These are phyloP conservation scores for Phataginus tricuspis DNA, from an alignment of 2,797 vertebrate species.

Conservation along the genomic window DNA sequence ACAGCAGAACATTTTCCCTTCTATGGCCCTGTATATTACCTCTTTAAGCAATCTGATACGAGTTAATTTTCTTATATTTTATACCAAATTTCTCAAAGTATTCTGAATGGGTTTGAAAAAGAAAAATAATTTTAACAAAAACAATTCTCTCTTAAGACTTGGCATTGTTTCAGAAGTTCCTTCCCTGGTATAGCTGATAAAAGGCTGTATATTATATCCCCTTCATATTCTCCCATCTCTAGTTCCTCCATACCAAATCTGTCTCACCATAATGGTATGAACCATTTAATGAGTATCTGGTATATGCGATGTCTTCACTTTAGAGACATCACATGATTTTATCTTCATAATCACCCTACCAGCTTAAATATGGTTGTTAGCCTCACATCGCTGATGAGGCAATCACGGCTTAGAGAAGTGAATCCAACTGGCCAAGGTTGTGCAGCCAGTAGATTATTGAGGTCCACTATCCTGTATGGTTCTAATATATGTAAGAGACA, in stretches of 20 bases:
- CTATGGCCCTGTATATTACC: slow-evolving; percentile 12
- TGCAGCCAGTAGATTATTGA: not conserved
- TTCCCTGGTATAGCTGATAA: not conserved
- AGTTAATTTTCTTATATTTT: slow-evolving; percentile 30
- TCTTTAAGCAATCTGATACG: slow-evolving; percentile 54
- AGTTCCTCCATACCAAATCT: not conserved
- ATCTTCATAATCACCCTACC: not conserved
- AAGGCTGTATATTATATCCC: not conserved
- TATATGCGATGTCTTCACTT: not conserved
- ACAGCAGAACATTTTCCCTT: slow-evolving; percentile 34
- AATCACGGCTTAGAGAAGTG: not conserved
- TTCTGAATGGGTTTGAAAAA: slow-evolving; percentile 51
- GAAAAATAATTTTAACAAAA: slow-evolving; percentile 62
- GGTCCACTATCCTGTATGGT: not conserved
- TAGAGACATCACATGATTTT: not conserved
- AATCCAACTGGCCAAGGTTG: not conserved
- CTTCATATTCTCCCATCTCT: not conserved
- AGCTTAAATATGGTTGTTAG: not conserved
- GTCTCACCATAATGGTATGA: not conserved
- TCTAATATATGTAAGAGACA: not conserved
- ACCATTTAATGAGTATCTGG: not conserved
- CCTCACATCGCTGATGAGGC: not conserved
- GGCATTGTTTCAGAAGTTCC: not conserved
- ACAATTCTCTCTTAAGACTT: not conserved
- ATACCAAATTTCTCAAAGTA: slow-evolving; percentile 64